Evolutionary conservation across 2,888 invertebrate species (phyloP).

Genomic region (Augochlorella aurata): DNA sequence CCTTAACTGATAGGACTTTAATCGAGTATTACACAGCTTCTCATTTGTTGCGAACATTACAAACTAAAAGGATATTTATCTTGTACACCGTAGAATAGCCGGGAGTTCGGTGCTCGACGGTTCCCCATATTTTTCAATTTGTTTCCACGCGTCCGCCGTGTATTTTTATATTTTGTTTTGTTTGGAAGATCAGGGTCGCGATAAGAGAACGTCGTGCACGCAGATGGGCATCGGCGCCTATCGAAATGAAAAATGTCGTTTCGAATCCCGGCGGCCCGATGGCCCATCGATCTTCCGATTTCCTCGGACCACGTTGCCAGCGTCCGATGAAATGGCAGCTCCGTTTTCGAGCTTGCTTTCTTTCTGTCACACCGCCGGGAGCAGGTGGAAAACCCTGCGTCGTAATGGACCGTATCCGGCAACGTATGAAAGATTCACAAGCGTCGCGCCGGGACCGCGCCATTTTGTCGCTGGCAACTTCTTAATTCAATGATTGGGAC

Average conservation of each 20-base stretch:
- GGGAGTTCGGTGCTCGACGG: background rate
- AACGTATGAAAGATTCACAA: conserved; percentile 61
- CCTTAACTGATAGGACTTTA: no score
- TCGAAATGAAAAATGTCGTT: conserved; percentile 24
- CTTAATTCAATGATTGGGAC: conserved; percentile 56
- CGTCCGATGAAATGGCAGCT: background rate
- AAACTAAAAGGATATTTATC: background rate
- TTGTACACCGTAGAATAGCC: background rate
- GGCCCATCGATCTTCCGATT: conserved; percentile 49
- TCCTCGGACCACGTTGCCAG: background rate
- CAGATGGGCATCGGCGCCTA: background rate
- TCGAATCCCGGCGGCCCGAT: conserved; percentile 33
- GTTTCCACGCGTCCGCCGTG: background rate
- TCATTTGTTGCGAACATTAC: no score
- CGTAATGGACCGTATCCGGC: conserved; percentile 48
- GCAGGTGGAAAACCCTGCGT: conserved; percentile 47
- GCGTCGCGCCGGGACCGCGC: conserved; percentile 11
- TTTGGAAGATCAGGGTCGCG: background rate
- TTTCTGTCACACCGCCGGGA: conserved; percentile 24
- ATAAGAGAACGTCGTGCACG: conserved; percentile 9
- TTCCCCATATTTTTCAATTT: background rate
- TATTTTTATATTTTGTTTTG: background rate
- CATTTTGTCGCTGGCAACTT: conserved; percentile 43
- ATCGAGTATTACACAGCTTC: no score
- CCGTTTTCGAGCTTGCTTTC: background rate